Base-by-base conservation (phyloP, 2,113 vertebrate genomes). In the Semicossyphus pulcher region DNA sequence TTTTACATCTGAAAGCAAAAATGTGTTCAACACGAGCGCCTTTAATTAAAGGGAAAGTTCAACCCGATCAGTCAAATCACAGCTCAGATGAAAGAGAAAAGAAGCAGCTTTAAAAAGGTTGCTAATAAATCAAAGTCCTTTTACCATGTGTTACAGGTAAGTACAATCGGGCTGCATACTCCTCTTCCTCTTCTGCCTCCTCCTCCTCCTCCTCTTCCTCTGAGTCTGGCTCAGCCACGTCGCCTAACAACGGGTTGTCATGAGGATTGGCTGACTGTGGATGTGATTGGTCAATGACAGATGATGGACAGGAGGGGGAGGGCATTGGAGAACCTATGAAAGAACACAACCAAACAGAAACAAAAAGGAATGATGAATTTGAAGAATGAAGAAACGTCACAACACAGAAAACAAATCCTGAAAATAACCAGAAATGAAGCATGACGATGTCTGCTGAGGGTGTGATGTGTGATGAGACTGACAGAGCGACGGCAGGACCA, bases 221-320 rank as follows among this genome's bases (percentile, higher is more conserved):
- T 77, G 84, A 78, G 48, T 87, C 78, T 44, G 72, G 80, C 76
- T 87, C 76, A 60, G 70, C 49, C 25, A 49, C 29, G 72, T 85
- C 29, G 37, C 72, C 81, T 89, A 90, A 84, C 77, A 84, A 77
- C 51, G 20, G 73, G 76, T 85, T 85, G 85, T 85, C 83, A 85
- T 88, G 83, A 10, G 71, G 88, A 85, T 28, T 54, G 66, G 70
- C 57, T 78, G 86, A 84, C 25, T 84, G 86, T 41, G 77, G 83
- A 83, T 86, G 89, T 81, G 89, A 91, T 76, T 89, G 91, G 84
- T 90, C 89, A 89, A 81, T 87, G 89, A 87, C 85, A 86, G 88
- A 84, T 89, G 90, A 81, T 78, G 85, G 82, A 83, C 84, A 90
- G 78, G 86, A 83, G 63, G 89, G 89, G 75, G 91, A 89, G 82